A percentile compares a stretch with the other conserved stretches of the same genome.
Conservation (phyloP, 2,888 invertebrate species). For the Drosophila lutescens region DNA sequence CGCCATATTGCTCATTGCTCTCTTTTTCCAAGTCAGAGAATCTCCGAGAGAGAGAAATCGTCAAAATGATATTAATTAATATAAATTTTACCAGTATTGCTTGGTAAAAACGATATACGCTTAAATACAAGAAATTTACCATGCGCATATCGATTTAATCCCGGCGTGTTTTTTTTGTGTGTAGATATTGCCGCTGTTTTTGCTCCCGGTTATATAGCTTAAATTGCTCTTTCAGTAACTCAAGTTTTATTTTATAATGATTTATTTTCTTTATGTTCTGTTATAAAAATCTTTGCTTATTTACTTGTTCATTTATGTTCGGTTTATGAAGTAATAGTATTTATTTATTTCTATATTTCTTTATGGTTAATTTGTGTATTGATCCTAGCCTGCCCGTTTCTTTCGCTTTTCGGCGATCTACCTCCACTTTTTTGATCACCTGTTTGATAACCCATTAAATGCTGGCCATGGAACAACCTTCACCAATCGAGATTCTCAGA, state of each 20-base stretch:
- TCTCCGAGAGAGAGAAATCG: no score
- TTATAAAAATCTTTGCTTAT: background rate
- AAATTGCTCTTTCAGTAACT: background rate
- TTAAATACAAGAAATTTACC: no score
- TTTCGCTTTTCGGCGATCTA: background rate
- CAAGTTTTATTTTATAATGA: background rate
- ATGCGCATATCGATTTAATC: no score
- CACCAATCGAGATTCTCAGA: constrained; percentile 20
- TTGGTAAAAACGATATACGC: no score
- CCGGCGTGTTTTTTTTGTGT: no score
- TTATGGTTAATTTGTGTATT: background rate
- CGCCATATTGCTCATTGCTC: no score
- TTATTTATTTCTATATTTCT: no score
- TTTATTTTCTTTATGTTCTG: no score
- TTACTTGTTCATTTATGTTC: background rate
- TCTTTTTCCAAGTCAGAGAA: no score
- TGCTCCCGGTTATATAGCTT: background rate
- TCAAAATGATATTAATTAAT: no score
- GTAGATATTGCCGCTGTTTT: constrained; percentile 1
- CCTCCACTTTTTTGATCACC: constrained; percentile 21
- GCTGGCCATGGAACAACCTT: constrained; percentile 38
- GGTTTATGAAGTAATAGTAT: background rate
- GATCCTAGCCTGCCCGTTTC: background rate
- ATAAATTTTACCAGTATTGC: no score
- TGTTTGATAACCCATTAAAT: constrained; percentile 41